Evolutionary conservation across 2,113 vertebrate genomes (phyloP).

Genomic region (Daphoenositta chrysoptera): DNA sequence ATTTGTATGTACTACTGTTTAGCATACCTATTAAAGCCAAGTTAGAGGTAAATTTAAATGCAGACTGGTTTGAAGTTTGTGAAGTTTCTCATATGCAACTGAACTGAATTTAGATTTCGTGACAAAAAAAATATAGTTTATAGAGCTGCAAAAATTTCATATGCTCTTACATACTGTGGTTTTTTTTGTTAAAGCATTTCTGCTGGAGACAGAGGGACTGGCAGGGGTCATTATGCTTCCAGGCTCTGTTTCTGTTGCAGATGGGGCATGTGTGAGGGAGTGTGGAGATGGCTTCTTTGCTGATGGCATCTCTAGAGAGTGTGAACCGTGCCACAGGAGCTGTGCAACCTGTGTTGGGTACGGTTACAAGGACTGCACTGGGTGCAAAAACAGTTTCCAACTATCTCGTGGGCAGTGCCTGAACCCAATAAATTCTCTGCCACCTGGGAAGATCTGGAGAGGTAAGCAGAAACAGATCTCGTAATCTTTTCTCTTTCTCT

Average conservation of each 20-base stretch:
- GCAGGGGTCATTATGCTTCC: neutral
- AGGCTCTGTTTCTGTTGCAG: constrained; percentile 26
- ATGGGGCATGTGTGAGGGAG: constrained; percentile 65
- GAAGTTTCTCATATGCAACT: neutral
- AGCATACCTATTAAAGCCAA: neutral
- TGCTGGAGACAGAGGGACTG: neutral
- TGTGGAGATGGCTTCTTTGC: constrained; percentile 82
- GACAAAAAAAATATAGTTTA: neutral
- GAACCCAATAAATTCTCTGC: neutral
- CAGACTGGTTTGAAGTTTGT: neutral
- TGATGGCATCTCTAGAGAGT: constrained; percentile 71
- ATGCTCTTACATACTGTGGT: neutral
- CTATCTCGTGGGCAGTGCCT: constrained; percentile 72
- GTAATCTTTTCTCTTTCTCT: neutral
- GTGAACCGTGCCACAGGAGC: constrained; percentile 79
- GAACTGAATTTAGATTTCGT: neutral
- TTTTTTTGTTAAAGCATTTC: neutral
- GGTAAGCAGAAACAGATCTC: constrained; percentile 66
- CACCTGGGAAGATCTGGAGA: constrained; percentile 60
- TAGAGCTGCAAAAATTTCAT: neutral
- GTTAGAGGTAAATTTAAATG: neutral
- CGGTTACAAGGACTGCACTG: constrained; percentile 73
- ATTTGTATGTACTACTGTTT: neutral
- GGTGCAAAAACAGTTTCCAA: constrained; percentile 63
- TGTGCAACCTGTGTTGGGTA: constrained; percentile 81